Evolutionary conservation across 2,888 invertebrate genomes (phyloP), one percentile per base, ranked within the genome.

Genomic region (Zygaena filipendulae): DNA sequence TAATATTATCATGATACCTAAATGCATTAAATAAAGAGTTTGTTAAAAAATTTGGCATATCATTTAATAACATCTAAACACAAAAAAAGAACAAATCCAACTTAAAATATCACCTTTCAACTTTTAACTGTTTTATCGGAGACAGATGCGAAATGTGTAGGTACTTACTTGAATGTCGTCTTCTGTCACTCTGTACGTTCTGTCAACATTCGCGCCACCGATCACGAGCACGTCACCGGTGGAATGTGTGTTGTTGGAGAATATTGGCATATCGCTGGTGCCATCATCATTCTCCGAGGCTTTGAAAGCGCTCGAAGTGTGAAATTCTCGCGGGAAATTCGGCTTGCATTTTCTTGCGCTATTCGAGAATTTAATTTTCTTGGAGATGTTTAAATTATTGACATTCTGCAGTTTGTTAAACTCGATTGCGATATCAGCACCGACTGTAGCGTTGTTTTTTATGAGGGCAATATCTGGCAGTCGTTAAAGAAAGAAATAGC

Each of bases 401-500:
- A 39, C 49, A 46, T 66, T 66, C 48, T 52, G 59, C 39, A 77
- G 47, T 52, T 74, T 69, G 52, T 75, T 69, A 50, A 86, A 77
- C 52, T 85, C 83, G 11, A 85, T 79, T 2, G 95, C 91, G 43
- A 96, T 90, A 59, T 88, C 77, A 29, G 91, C 88, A 10, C 92
- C 96, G 26, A 91, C 83, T 51, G 68, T 79, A 2, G 96, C 97
- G 71, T 98, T 98, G 71, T 97, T 95, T 77, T 92, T 88, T 50
- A 99, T 89, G 32, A 99, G 82, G 13, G 91, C 93, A 45, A 95
- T 89, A 77, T 97, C 92, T 92, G 70, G 23, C 41, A 52, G 49
- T 52, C 55, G 60, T 64, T 71, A 58, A 59, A 52, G 63, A 59
- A 61, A 61, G 46, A 52, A 59, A 67, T 63, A 62, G 59, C 58